phyloP scores from a whole-genome alignment of 2,797 vertebrate species.

The Halcyon badia region DNA sequence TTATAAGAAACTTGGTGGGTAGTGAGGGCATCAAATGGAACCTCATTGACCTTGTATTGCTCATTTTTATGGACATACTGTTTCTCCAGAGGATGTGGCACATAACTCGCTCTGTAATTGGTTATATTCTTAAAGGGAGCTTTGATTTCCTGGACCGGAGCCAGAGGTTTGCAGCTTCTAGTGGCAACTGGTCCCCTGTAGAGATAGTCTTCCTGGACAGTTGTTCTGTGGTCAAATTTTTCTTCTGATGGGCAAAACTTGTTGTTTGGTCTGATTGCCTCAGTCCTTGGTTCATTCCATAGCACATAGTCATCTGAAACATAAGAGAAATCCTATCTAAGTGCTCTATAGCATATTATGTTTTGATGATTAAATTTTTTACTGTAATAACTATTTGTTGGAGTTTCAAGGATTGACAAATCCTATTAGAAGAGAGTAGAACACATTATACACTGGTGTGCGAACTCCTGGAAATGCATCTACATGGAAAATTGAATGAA shows the following conservation, averaged over 20 bases:
- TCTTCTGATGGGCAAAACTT: slow-evolving; percentile 18
- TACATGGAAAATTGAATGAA: not conserved
- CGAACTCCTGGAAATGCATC: not conserved
- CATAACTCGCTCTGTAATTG: slow-evolving; percentile 67
- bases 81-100: slow-evolving; percentile 53
- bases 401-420: not conserved
- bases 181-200: slow-evolving; percentile 37
- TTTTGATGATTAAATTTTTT: not conserved
- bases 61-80: not conserved
- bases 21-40: slow-evolving; percentile 71
- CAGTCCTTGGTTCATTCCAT: slow-evolving; percentile 67
- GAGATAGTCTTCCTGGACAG: slow-evolving; percentile 61
- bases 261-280: slow-evolving; percentile 19
- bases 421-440: not conserved
- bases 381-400: not conserved
- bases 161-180: slow-evolving; percentile 61
- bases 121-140: slow-evolving; percentile 59
- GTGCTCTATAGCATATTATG: not conserved
- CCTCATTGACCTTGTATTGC: slow-evolving; percentile 56
- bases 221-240: slow-evolving; percentile 67
- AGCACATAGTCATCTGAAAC: slow-evolving; percentile 77
- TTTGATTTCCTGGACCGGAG: not conserved
- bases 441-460: not conserved
- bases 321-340: not conserved
- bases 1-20: slow-evolving; percentile 64